These are phyloP conservation scores for Drosophila hydei DNA, from an alignment of 1,140 invertebrate species.

Conservation along the genomic window DNA sequence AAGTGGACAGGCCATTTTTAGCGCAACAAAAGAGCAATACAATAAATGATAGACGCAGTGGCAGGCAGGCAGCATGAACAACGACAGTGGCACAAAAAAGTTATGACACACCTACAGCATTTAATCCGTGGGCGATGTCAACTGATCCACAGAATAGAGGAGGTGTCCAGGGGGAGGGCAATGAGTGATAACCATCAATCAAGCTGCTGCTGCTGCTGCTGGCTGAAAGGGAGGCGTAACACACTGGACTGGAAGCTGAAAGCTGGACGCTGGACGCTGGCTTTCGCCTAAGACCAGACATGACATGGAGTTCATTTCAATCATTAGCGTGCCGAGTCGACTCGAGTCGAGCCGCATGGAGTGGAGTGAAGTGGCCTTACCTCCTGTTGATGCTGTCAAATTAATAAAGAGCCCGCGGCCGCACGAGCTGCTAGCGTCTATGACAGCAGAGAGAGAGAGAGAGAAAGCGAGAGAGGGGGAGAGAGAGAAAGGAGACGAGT, in stretches of 20 bases:
- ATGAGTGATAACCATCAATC: constrained; percentile 83
- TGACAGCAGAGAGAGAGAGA: background rate
- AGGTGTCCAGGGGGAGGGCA: constrained; percentile 11
- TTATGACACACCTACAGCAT: constrained; percentile 81
- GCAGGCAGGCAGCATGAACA: constrained; percentile 7
- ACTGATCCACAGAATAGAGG: constrained; percentile 17
- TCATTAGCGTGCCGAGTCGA: constrained; percentile 67
- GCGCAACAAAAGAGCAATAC: constrained; percentile 64
- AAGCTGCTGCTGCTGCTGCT: constrained; percentile 44
- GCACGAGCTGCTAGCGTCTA: constrained; percentile 4
- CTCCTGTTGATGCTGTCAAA: constrained; percentile 82
- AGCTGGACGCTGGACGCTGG: constrained; percentile 40
- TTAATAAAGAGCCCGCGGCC: constrained; percentile 74
- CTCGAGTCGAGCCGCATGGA: constrained; percentile 10
- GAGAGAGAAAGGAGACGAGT: background rate
- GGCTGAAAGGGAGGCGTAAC: constrained; percentile 64
- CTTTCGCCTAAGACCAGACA: constrained; percentile 56
- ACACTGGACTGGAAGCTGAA: constrained; percentile 9
- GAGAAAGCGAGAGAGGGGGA: background rate
- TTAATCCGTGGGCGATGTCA: constrained; percentile 66
- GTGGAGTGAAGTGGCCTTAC: constrained; percentile 27
- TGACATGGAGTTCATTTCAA: constrained; percentile 77
- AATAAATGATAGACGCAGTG: constrained; percentile 51
- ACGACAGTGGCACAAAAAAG: constrained; percentile 51
- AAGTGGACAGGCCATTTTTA: constrained; percentile 39